Evolutionary conservation across 2,888 invertebrate genomes (phyloP).

Genomic region (Rhorus exstirpatorius): DNA sequence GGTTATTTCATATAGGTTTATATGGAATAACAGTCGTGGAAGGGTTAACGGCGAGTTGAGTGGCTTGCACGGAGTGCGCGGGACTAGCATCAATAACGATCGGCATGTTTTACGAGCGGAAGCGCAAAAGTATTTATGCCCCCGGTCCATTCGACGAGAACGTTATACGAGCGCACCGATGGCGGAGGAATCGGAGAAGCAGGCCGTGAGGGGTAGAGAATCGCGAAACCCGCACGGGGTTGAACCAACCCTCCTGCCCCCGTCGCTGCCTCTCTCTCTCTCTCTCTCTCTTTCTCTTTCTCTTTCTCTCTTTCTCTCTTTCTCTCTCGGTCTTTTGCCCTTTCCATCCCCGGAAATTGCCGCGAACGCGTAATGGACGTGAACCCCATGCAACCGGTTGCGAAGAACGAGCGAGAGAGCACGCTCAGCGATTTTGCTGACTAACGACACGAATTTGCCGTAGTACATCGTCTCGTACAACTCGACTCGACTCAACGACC

Average conservation of each 20-base stretch:
- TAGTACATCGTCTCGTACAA: conserved; percentile 47
- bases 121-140: conserved; percentile 75
- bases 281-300: conserved; percentile 5
- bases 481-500: conserved; percentile 59
- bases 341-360: conserved; percentile 70
- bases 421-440: conserved; percentile 67
- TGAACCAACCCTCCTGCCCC: conserved; percentile 36
- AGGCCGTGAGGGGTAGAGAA: conserved; percentile 20
- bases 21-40: conserved; percentile 21
- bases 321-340: conserved; percentile 10
- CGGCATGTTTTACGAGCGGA: conserved; percentile 71
- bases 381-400: conserved; percentile 65
- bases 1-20: conserved; percentile 30
- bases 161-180: conserved; percentile 65
- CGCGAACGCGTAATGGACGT: conserved; percentile 72
- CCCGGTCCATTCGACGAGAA: conserved; percentile 71
- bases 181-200: conserved; percentile 46
- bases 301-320: conserved; percentile 1
- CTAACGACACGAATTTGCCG: conserved; percentile 69
- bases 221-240: conserved; percentile 53
- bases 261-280: conserved; percentile 1
- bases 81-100: conserved; percentile 65
- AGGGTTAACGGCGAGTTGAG: conserved; percentile 60
- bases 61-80: conserved; percentile 37
- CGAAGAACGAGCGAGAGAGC: conserved; percentile 55